These are phyloP conservation scores for Pristis pectinata DNA, from an alignment of 2,797 vertebrate species.

Conservation along the genomic window DNA sequence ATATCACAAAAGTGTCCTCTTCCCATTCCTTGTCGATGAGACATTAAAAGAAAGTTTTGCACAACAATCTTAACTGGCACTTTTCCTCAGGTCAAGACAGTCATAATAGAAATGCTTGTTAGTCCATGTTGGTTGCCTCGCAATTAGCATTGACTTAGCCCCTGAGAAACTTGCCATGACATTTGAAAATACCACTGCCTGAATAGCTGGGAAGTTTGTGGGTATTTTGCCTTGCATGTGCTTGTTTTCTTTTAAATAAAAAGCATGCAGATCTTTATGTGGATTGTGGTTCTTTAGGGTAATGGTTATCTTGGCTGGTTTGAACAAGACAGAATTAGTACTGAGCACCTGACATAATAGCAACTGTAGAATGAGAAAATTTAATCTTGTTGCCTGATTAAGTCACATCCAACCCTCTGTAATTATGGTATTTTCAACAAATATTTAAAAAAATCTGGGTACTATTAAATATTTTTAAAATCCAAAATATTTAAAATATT, in stretches of 20 bases:
- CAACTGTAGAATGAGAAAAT: background rate
- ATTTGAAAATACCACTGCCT: background rate
- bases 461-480: background rate
- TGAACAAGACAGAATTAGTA: background rate
- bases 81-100: no score
- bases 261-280: background rate
- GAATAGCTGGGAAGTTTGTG: constrained; percentile 19
- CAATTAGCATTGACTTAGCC: background rate
- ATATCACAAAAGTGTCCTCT: background rate
- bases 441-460: background rate
- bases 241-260: background rate
- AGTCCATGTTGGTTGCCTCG: background rate
- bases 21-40: background rate
- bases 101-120: background rate
- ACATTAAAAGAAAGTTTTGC: background rate
- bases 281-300: background rate
- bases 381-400: background rate
- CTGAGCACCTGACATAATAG: background rate
- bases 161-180: background rate
- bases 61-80: background rate
- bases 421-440: background rate
- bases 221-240: background rate
- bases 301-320: constrained; percentile 3
- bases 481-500: background rate
- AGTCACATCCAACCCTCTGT: background rate